Evolutionary conservation across 2,888 invertebrate genomes (phyloP), one percentile per base, ranked within the genome.

Genomic region (Drosophila birchii): DNA sequence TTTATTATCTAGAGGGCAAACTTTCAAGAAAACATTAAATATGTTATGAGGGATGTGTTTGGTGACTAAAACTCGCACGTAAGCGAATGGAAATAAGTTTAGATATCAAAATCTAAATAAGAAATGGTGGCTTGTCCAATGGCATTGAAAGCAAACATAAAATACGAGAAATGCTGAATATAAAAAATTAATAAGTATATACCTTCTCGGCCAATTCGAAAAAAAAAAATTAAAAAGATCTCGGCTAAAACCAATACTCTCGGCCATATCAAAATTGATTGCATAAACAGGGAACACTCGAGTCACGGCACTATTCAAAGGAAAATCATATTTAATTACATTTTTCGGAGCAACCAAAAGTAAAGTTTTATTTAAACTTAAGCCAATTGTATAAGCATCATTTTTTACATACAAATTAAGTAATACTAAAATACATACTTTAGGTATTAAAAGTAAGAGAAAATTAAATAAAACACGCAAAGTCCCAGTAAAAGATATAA

Each of bases 351-450:
- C 91, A 87, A 87, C 39, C 53, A 80, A 76, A 77, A 64, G 68
- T 2, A 55, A 67, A 29, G 34, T 61, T 61, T 57, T 41, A 61
- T 74, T 69, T 79, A 82, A 76, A 77, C 67, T 78, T 79, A 84
- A 83, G 88, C 88, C 88, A 88, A 79, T 76, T 77, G 87, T 83
- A 83, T 90, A 90, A 90, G 89, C 90, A 89, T 91, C 87, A 91
- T 90, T 90, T 90, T 91, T 90, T 76, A 79, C 43, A 63, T 63
- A 74, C 12, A 75, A 70, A 67, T 71, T 75, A 74, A 68, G 67
- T 61, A 69, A 73, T 29, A 66, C 45, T 74, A 76, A 73, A 57
- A 47, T 36, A 64, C 79, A 86, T 88, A 86, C 79, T 90, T 90
- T 86, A 89, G 88, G 87, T 78, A 85, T 79, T 85, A 67, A 80